A percentile compares a stretch with the other conserved stretches of the same genome.
phyloP scores from a whole-genome alignment of 2,113 vertebrate species.

The Stegostoma tigrinum region DNA sequence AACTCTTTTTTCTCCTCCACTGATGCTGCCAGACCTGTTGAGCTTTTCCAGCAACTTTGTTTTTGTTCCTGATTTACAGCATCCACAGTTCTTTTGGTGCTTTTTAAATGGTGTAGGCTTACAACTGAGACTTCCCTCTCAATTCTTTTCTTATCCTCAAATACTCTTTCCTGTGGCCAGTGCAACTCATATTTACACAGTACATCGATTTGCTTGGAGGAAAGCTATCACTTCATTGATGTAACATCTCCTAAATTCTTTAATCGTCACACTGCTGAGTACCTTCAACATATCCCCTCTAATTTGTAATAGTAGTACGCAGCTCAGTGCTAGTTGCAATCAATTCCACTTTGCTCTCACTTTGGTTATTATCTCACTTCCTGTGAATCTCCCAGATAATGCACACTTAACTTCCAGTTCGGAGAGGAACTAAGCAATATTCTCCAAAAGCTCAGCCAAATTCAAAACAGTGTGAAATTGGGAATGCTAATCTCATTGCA shows the following conservation, averaged over 20 bases:
- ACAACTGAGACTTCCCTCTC: neutral
- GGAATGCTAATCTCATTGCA: neutral
- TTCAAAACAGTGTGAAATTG: neutral
- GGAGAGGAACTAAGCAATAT: neutral
- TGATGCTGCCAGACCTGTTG: too few relatives aligned
- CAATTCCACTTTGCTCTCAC: neutral
- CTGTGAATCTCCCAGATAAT: neutral
- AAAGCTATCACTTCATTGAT: neutral
- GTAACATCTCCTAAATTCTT: neutral
- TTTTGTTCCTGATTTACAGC: too few relatives aligned
- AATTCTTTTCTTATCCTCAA: neutral
- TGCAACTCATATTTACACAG: neutral
- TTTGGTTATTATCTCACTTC: neutral
- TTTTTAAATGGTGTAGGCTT: neutral
- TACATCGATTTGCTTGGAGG: neutral
- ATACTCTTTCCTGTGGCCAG: neutral
- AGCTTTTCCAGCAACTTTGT: too few relatives aligned
- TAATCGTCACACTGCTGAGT: neutral
- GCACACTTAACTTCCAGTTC: neutral
- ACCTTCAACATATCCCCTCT: neutral
- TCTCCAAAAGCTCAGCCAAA: neutral
- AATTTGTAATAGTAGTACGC: neutral
- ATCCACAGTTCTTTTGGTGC: too few relatives aligned
- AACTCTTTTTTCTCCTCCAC: too few relatives aligned
- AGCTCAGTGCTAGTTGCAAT: neutral